Conservation (phyloP, 2,888 invertebrate genomes). For the Drosophila kanekoi region DNA sequence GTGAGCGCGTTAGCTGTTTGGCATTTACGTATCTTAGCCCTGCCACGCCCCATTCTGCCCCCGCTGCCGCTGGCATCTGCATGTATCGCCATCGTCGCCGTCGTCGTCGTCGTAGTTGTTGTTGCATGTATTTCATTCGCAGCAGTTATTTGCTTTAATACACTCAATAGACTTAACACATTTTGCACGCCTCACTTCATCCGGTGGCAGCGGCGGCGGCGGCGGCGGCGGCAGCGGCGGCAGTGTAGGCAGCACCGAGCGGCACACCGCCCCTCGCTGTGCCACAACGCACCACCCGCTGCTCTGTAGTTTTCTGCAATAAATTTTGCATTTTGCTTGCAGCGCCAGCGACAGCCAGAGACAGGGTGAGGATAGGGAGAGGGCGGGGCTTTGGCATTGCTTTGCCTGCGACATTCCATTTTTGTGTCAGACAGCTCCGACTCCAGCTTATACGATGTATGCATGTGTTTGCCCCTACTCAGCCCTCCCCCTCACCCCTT, state of each 20-base stretch:
- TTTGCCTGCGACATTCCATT: constrained; percentile 51
- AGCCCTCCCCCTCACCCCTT: not conserved
- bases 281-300: constrained; percentile 41
- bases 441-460: constrained; percentile 15
- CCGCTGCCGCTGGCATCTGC: constrained; percentile 32
- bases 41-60: constrained; percentile 28
- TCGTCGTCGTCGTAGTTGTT: constrained; percentile 29
- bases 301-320: constrained; percentile 75
- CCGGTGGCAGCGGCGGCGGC: constrained; percentile 21
- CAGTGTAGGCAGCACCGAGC: constrained; percentile 5
- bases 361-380: not conserved
- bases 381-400: constrained; percentile 31
- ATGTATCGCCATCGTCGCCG: constrained; percentile 42
- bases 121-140: constrained; percentile 72
- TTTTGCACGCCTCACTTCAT: constrained; percentile 72
- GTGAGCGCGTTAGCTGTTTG: constrained; percentile 33
- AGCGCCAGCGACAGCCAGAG: constrained; percentile 54
- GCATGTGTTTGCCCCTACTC: not conserved
- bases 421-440: constrained; percentile 54
- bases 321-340: constrained; percentile 77
- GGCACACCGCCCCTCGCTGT: constrained; percentile 1
- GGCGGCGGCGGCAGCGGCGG: not conserved
- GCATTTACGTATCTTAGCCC: constrained; percentile 58
- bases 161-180: constrained; percentile 80
- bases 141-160: constrained; percentile 80